A percentile compares a stretch with the other conserved stretches of the same genome.
Evolutionary conservation across 2,888 invertebrate genomes (phyloP).

Genomic region (Cremastinae sp.): DNA sequence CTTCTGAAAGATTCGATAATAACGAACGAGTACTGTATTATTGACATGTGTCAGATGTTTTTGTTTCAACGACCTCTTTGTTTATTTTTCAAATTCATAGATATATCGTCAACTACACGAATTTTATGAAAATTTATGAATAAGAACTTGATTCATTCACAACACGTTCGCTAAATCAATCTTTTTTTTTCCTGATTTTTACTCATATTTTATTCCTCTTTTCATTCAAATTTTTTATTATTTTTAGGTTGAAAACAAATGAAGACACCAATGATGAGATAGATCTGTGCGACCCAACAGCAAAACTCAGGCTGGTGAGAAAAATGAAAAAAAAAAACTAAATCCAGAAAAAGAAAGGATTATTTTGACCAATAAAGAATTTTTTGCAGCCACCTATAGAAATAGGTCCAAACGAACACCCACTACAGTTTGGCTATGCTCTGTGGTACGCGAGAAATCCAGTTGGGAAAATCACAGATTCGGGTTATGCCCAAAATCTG

Average conservation of each 20-base stretch:
- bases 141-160: not conserved
- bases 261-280: slow-evolving; percentile 86
- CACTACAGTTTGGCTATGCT: slow-evolving; percentile 95
- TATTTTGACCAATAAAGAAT: not conserved
- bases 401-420: slow-evolving; percentile 93
- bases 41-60: slow-evolving; percentile 54
- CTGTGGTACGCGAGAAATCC: slow-evolving; percentile 90
- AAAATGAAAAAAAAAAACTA: not conserved
- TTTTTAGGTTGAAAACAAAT: slow-evolving; percentile 82
- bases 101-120: not conserved
- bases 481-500: slow-evolving; percentile 89
- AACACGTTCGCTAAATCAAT: too few species aligned
- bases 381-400: slow-evolving; percentile 83
- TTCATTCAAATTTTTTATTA: not conserved
- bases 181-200: too few species aligned
- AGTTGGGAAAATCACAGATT: slow-evolving; percentile 83
- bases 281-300: slow-evolving; percentile 78
- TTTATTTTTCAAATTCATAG: slow-evolving; percentile 16
- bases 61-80: slow-evolving; percentile 10
- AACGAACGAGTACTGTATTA: slow-evolving; percentile 24
- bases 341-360: not conserved
- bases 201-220: not conserved
- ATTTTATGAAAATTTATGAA: not conserved
- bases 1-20: slow-evolving; percentile 34
- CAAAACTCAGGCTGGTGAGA: slow-evolving; percentile 63